Conservation (phyloP, 2,113 vertebrate species). For the Gymnobelideus leadbeateri region DNA sequence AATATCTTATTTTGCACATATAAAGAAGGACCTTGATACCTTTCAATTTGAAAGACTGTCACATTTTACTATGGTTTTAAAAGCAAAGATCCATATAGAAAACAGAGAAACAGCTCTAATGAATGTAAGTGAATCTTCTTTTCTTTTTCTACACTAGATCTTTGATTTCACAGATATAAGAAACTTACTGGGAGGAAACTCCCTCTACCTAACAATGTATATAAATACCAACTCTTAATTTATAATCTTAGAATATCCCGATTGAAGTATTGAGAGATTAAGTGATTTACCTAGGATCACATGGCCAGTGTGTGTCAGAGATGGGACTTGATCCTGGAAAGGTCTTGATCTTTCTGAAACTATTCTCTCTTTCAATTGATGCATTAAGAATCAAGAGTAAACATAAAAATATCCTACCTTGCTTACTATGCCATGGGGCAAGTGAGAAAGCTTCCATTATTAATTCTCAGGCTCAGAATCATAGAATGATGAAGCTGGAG, state of each 20-base stretch:
- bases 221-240: not conserved
- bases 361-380: not conserved
- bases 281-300: not conserved
- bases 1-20: not conserved
- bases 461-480: not conserved
- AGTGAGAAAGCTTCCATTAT: not conserved
- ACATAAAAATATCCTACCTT: not conserved
- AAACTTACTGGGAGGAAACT: not conserved
- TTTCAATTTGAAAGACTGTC: not conserved
- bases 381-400: not conserved
- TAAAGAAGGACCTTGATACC: not conserved
- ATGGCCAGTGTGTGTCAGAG: not conserved
- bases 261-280: not conserved
- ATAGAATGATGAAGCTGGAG: slow-evolving; percentile 2
- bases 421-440: not conserved
- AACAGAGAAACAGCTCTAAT: not conserved
- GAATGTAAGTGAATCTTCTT: not conserved
- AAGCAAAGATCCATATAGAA: not conserved
- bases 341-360: not conserved
- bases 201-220: not conserved
- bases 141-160: not conserved
- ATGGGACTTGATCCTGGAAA: not conserved
- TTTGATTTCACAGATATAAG: not conserved
- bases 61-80: not conserved
- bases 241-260: not conserved